Evolutionary conservation across 1,140 invertebrate genomes (phyloP), one percentile per base, ranked within the genome.

Genomic region (Hetaerina americana): DNA sequence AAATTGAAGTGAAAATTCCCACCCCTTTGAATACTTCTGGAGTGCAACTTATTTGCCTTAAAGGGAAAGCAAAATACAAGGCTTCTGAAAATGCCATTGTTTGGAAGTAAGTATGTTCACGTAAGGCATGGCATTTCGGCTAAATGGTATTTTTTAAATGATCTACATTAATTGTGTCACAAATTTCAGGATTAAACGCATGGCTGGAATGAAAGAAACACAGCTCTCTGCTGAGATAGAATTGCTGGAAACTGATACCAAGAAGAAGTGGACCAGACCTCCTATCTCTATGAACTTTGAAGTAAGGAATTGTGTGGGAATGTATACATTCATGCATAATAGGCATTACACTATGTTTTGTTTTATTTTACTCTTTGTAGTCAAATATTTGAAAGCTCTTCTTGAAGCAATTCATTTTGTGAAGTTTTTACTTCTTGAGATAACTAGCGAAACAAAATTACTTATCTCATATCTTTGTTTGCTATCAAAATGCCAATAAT

Each of bases 231-330:
- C 98, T 0, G 98, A 99, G 84, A 99, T 99, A 72, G 98, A 99
- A 81, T 84, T 99, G n/a, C 83, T 99, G 28, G 96, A 97, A 81
- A 99, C 98, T 5, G 96, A 97, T 78, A 95, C 93, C 0, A 99
- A 99, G 83, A 99, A 99, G 83, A 99, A 99, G 82, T 99, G 98
- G 98, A 99, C 97, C 6, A 86, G 98, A 70, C 98, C 98, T 31
- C 98, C 98, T n/a, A 99, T 99, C 77, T 99, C 97, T 0, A 99
- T 99, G 98, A 99, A 98, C 82, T 99, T 99, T 82, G 97, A 99
- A 84, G 96, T 99, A 78, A 75, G 40, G 6, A 40, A 40, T 40
- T 40, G 6, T 40, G 77, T 57, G 25, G 18, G 5, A 24, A 25
- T 74, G 67, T 29, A 66, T 27, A 71, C n/a, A 6, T 27, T 8